Evolutionary conservation across 2,113 vertebrate species (phyloP), one percentile per base, ranked within the genome.

Genomic region (Tor tambroides): DNA sequence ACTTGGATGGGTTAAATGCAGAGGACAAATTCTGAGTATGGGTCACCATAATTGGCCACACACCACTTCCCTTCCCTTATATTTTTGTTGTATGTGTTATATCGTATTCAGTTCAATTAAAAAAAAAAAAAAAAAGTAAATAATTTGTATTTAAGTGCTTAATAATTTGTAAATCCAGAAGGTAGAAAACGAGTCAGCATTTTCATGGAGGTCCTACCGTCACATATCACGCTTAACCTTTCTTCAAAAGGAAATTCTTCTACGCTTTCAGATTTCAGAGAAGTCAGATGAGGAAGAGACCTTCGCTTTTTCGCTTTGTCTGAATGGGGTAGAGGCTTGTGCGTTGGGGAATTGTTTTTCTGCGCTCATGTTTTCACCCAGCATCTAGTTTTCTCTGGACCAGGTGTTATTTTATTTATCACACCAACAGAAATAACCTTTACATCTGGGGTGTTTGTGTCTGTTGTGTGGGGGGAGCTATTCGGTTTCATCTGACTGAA

Each of bases 321-420:
- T 14, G 54, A 80, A 59, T 41, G 9, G 69, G 21, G 9, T 12
- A 23, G 19, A 61, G 8, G 32, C 54, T n/a, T 80, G 35, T 59
- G 41, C 84, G 59, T 43, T 11, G 12, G 56, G 5, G 6, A 75
- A 49, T n/a, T n/a, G 5, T 41, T 51, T 63, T 71, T 7, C 19
- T 54, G 12, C n/a, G 10, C n/a, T 81, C 49, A 56, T 81, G 87
- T 85, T 74, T 85, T n/a, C n/a, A n/a, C n/a, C n/a, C n/a, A n/a
- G 82, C 71, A 26, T 67, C 51, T 38, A 76, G 77, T 65, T 69
- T 35, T 6, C 67, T 51, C 77, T 28, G 2, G n/a, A 85, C 77
- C 83, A 85, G 86, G 69, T 85, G 83, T 63, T 85, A 86, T 67
- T 89, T 85, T 87, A 87, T 87, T 87, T 81, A 85, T 89, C 83